Evolutionary conservation across 2,888 invertebrate species (phyloP).

Genomic region (Thalpophila matura): DNA sequence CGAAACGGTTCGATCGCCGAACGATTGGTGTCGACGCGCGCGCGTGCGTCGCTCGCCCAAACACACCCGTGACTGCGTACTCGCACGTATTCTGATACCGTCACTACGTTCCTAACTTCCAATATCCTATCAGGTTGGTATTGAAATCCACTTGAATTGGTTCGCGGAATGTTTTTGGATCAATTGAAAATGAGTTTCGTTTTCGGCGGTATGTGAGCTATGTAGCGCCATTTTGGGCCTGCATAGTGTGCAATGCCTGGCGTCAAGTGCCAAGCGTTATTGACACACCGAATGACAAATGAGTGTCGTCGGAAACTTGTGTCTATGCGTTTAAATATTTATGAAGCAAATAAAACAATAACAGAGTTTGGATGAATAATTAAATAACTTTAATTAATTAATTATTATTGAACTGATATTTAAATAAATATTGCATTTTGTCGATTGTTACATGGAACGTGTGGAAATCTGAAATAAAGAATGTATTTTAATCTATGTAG

Average conservation of each 20-base stretch:
- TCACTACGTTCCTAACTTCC: conserved; percentile 33
- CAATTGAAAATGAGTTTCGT: conserved; percentile 13
- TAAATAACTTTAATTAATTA: conserved; percentile 45
- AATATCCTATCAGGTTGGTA: conserved; percentile 44
- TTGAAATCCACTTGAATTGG: conserved; percentile 53
- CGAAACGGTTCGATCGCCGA: conserved; percentile 75
- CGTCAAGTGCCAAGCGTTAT: conserved; percentile 43
- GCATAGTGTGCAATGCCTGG: conserved; percentile 41
- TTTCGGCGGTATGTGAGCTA: conserved; percentile 36
- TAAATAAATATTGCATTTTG: conserved; percentile 12
- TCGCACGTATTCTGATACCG: conserved; percentile 55
- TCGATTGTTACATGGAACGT: conserved; percentile 10
- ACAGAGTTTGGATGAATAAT: conserved; percentile 1
- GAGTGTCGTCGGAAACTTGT: conserved; percentile 12
- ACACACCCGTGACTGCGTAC: conserved; percentile 69
- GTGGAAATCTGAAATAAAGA: conserved; percentile 30
- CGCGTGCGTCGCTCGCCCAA: conserved; percentile 71
- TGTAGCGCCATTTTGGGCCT: conserved; percentile 49
- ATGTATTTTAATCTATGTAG: background rate
- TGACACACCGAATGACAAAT: conserved; percentile 43
- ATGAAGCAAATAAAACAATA: conserved; percentile 5
- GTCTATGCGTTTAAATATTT: background rate
- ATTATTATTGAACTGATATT: no score
- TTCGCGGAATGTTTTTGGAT: conserved; percentile 30
- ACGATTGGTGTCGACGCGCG: conserved; percentile 62